Evolutionary conservation across 2,888 invertebrate species (phyloP).

Genomic region (Ceraclea dissimilis): DNA sequence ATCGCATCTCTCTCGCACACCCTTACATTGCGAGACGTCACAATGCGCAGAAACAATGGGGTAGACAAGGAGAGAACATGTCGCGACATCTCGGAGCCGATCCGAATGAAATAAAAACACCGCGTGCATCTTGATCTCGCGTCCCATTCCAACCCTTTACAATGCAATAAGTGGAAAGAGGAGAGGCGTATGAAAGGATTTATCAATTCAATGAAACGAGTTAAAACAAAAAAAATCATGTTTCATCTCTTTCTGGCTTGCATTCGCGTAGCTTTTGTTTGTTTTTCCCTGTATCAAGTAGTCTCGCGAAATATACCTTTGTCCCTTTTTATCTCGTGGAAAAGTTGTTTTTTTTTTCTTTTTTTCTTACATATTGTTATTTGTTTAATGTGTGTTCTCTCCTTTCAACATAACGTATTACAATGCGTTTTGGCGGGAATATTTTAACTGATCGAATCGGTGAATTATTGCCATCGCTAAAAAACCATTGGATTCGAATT

Average conservation of each 20-base stretch:
- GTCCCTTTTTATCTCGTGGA: background rate
- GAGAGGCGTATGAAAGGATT: conserved; percentile 3
- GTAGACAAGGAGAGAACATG: conserved; percentile 44
- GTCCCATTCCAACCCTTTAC: background rate
- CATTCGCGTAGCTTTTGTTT: conserved; percentile 1
- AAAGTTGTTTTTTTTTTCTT: conserved; percentile 2
- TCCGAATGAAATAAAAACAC: conserved; percentile 20
- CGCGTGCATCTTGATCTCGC: conserved; percentile 4
- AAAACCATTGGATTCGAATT: background rate
- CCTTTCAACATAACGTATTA: conserved; percentile 7
- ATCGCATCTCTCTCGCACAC: background rate
- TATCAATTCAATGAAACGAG: conserved; percentile 12
- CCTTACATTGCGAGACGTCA: background rate
- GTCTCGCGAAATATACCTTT: conserved; percentile 1
- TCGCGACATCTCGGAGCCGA: conserved; percentile 48
- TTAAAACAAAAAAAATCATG: conserved; percentile 1
- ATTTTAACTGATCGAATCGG: conserved; percentile 16
- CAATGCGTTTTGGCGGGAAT: conserved; percentile 19
- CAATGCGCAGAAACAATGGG: background rate
- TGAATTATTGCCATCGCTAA: conserved; percentile 14
- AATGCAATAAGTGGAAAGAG: conserved; percentile 5
- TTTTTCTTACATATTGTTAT: background rate
- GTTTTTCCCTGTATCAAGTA: background rate
- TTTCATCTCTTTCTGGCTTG: conserved; percentile 14
- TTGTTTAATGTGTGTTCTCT: conserved; percentile 2